Percentiles rank a stretch among this genome's conserved stretches.
phyloP scores from a whole-genome alignment of 2,797 vertebrate genomes.

The Neopelma chrysocephalum region DNA sequence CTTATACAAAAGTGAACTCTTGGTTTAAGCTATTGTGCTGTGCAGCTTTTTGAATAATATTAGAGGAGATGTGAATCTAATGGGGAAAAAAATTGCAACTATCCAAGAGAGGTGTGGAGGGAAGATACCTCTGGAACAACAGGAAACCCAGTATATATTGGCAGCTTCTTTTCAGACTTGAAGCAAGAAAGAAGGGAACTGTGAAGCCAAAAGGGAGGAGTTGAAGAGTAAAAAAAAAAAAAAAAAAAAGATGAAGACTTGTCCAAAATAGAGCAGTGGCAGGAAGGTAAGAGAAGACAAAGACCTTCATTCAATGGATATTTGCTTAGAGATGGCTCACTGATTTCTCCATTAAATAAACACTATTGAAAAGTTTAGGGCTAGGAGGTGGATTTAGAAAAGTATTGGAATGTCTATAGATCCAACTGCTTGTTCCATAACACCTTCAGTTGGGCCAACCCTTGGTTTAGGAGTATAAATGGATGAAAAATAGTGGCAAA shows the following conservation, averaged over 20 bases:
- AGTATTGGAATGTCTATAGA: neutral
- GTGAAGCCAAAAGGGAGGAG: neutral
- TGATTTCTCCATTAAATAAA: neutral
- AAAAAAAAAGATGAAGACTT: neutral
- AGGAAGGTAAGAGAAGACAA: neutral
- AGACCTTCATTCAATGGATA: neutral
- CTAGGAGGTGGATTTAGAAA: neutral
- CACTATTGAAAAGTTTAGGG: neutral
- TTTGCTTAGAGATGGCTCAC: neutral
- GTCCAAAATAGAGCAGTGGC: neutral
- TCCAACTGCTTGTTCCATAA: neutral
- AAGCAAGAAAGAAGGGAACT: neutral
- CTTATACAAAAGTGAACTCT: neutral
- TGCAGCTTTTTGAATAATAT: neutral
- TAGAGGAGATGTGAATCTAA: neutral
- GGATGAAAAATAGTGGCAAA: neutral
- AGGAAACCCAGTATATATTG: neutral
- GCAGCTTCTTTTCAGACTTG: neutral
- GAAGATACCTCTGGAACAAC: neutral
- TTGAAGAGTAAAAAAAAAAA: neutral
- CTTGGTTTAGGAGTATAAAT: neutral
- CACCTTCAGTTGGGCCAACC: neutral
- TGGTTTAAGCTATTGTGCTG: neutral
- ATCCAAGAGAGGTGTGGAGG: neutral
- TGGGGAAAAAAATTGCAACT: neutral